Evolutionary conservation across 2,797 vertebrate genomes (phyloP).

Genomic region (Neosilurus mollespiculum): DNA sequence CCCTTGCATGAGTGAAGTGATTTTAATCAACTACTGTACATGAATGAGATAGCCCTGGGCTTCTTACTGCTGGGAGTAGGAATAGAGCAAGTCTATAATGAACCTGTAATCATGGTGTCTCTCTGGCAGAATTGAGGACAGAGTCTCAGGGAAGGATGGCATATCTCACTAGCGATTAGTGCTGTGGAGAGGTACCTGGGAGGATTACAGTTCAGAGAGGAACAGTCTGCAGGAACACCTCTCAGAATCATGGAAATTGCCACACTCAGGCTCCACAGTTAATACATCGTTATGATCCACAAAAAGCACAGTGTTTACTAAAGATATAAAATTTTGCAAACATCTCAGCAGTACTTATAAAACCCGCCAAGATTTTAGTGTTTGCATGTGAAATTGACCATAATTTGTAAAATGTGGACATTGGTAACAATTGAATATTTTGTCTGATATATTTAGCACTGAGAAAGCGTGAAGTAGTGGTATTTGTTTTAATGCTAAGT

Average conservation of each 20-base stretch:
- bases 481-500: conserved; percentile 7
- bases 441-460: not conserved
- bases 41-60: conserved; percentile 26
- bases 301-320: not conserved
- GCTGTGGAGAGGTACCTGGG: conserved; percentile 34
- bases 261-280: not conserved
- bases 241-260: conserved; percentile 23
- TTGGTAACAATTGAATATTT: conserved; percentile 1
- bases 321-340: conserved; percentile 5
- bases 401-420: not conserved
- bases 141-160: conserved; percentile 42
- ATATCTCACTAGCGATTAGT: conserved; percentile 51
- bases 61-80: conserved; percentile 14
- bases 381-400: not conserved
- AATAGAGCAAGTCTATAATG: conserved; percentile 47
- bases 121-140: conserved; percentile 34
- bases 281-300: not conserved
- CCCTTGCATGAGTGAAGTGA: conserved; percentile 29
- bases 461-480: not conserved
- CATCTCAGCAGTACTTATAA: not conserved
- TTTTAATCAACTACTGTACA: conserved; percentile 32
- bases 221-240: conserved; percentile 19
- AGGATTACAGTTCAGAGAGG: conserved; percentile 35
- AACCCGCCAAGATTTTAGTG: not conserved
- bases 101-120: conserved; percentile 42